A percentile compares a stretch with the other conserved stretches of the same genome.
These are phyloP conservation scores for Unio delphinus DNA, from an alignment of 2,888 invertebrate species.

Conservation along the genomic window DNA sequence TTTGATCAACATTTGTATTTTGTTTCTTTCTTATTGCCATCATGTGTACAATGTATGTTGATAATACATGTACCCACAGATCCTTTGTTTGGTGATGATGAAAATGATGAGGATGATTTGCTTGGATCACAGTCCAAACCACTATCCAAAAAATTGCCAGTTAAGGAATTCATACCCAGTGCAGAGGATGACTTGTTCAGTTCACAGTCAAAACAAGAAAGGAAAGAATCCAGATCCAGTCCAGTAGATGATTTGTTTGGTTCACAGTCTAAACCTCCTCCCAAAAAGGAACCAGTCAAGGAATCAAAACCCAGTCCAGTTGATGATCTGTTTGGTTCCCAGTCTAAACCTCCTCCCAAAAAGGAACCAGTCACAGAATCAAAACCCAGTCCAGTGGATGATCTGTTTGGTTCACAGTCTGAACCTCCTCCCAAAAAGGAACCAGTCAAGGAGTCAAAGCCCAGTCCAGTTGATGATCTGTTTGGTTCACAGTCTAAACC, in stretches of 20 bases:
- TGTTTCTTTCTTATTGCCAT: no score
- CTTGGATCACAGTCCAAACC: constrained; percentile 9
- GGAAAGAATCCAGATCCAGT: not conserved
- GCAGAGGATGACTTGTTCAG: constrained; percentile 32
- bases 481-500: constrained; percentile 3
- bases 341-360: not conserved
- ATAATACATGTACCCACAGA: constrained; percentile 5
- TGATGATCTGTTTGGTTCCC: constrained; percentile 15
- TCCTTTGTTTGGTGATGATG: constrained; percentile 28
- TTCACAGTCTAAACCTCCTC: constrained; percentile 11
- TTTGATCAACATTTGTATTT: no score
- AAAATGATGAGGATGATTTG: constrained; percentile 21
- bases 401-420: constrained; percentile 3
- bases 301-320: not conserved
- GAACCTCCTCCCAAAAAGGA: not conserved
- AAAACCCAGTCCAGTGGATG: no score
- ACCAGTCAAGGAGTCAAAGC: not conserved
- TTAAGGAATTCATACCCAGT: constrained; percentile 5
- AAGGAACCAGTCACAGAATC: not conserved
- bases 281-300: not conserved
- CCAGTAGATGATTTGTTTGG: constrained; percentile 36
- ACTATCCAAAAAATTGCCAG: constrained; percentile 2
- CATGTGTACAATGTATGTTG: no score
- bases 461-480: no score
- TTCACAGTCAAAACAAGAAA: constrained; percentile 7